A percentile compares a stretch with the other conserved stretches of the same genome.
Evolutionary conservation across 1,140 invertebrate species (phyloP).

Genomic region (Macrostomum lignano): DNA sequence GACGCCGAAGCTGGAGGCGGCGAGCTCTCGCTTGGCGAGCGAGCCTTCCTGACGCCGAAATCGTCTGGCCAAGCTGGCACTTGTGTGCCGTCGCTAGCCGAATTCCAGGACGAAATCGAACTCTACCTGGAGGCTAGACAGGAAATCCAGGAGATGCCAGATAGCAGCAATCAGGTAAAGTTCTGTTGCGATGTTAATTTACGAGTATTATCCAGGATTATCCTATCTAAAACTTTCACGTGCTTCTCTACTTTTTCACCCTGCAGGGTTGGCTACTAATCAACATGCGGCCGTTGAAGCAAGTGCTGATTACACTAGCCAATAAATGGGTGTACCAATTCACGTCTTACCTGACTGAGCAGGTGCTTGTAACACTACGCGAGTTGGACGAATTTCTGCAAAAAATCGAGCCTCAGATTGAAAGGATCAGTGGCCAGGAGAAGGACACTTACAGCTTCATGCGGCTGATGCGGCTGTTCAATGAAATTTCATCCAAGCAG

Average conservation of each 20-base stretch:
- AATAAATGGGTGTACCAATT: slow-evolving; percentile 28
- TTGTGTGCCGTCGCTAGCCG: slow-evolving; percentile 17
- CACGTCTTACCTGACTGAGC: slow-evolving; percentile 24
- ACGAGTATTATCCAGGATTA: too few species aligned
- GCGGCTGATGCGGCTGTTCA: slow-evolving; percentile 28
- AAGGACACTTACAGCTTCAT: slow-evolving; percentile 26
- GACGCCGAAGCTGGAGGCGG: too few species aligned
- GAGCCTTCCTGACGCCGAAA: slow-evolving; percentile 21
- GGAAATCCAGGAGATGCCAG: too few species aligned
- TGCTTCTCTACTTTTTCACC: slow-evolving; percentile 3
- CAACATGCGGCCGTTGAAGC: slow-evolving; percentile 23
- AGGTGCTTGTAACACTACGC: slow-evolving; percentile 18
- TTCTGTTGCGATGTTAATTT: too few species aligned
- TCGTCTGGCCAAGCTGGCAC: slow-evolving; percentile 10
- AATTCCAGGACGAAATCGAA: slow-evolving; percentile 26
- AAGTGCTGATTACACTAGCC: slow-evolving; percentile 24
- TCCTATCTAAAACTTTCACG: neutral
- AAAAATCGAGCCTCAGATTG: slow-evolving; percentile 25
- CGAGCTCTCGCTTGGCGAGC: too few species aligned
- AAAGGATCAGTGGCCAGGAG: slow-evolving; percentile 25
- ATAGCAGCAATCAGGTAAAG: too few species aligned
- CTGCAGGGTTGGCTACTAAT: slow-evolving; percentile 27
- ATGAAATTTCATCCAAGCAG: slow-evolving; percentile 26
- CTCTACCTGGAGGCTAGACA: slow-evolving; percentile 9
- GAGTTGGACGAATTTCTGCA: slow-evolving; percentile 21